phyloP scores from a whole-genome alignment of 2,888 invertebrate genomes.

The Cheilosia variabilis region DNA sequence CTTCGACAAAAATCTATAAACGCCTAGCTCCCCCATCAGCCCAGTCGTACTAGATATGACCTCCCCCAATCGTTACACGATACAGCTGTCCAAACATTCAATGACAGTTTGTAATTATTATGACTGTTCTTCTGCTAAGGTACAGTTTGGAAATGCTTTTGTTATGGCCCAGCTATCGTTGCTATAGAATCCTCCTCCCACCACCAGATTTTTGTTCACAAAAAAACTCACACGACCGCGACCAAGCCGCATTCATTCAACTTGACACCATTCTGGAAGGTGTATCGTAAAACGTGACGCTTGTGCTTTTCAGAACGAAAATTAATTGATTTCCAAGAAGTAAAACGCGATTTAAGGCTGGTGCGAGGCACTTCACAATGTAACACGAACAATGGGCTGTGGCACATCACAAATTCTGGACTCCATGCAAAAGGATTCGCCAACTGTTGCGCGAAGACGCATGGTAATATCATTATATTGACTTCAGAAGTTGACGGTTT shows the following conservation, averaged over 20 bases:
- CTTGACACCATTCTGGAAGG: slow-evolving; percentile 45
- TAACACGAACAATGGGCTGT: slow-evolving; percentile 63
- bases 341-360: slow-evolving; percentile 21
- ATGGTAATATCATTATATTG: slow-evolving; percentile 35
- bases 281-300: slow-evolving; percentile 48
- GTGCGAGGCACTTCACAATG: slow-evolving; percentile 46
- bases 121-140: slow-evolving; percentile 26
- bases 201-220: slow-evolving; percentile 6
- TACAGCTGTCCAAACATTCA: slow-evolving; percentile 48
- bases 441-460: slow-evolving; percentile 59
- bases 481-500: background rate
- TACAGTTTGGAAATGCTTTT: slow-evolving; percentile 33
- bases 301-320: background rate
- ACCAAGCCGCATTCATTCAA: slow-evolving; percentile 55
- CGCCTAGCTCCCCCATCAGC: background rate
- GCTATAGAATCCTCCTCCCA: slow-evolving; percentile 40
- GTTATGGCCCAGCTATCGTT: slow-evolving; percentile 57
- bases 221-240: slow-evolving; percentile 22
- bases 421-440: slow-evolving; percentile 46
- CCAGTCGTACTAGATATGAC: background rate
- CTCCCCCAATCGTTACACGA: slow-evolving; percentile 6
- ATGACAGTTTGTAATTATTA: slow-evolving; percentile 66
- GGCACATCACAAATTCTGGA: slow-evolving; percentile 61
- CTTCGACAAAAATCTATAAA: slow-evolving; percentile 4
- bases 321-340: slow-evolving; percentile 7